Conservation (phyloP, 2,888 invertebrate species). For the Alloscopus bannaensis region DNA sequence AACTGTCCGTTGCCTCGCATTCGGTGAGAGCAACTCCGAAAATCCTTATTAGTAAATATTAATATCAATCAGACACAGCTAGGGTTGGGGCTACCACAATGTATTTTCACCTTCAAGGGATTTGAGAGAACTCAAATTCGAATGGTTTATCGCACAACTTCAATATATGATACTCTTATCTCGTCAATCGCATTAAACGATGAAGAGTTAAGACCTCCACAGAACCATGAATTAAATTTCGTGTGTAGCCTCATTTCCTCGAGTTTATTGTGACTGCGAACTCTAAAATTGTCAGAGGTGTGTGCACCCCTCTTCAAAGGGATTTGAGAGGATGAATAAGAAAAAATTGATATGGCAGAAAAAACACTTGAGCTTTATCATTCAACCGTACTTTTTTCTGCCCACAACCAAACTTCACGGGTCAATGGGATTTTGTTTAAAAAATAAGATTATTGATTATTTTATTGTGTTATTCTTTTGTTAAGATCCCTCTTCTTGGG, state of each 20-base stretch:
- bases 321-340: conserved; percentile 33
- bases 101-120: conserved; percentile 23
- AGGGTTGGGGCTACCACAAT: no score
- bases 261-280: no score
- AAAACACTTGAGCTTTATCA: conserved; percentile 45
- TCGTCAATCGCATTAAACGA: conserved; percentile 48
- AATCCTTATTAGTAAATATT: no score
- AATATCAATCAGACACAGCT: no score
- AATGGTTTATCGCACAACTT: no score
- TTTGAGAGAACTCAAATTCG: no score
- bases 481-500: conserved; percentile 42
- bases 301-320: neutral
- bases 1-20: no score
- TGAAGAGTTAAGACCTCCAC: conserved; percentile 57
- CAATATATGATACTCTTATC: conserved; percentile 35
- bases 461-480: conserved; percentile 41
- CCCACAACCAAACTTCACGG: conserved; percentile 46
- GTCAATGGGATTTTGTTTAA: conserved; percentile 58
- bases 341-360: conserved; percentile 23
- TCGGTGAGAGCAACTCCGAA: no score
- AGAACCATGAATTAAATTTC: no score
- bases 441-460: conserved; percentile 52
- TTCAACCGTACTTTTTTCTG: no score
- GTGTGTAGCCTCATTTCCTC: no score
- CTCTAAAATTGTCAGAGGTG: no score